Percentiles rank a stretch among this genome's conserved stretches.
Evolutionary conservation across 2,113 vertebrate species (phyloP).

Genomic region (Calidris pygmaea): DNA sequence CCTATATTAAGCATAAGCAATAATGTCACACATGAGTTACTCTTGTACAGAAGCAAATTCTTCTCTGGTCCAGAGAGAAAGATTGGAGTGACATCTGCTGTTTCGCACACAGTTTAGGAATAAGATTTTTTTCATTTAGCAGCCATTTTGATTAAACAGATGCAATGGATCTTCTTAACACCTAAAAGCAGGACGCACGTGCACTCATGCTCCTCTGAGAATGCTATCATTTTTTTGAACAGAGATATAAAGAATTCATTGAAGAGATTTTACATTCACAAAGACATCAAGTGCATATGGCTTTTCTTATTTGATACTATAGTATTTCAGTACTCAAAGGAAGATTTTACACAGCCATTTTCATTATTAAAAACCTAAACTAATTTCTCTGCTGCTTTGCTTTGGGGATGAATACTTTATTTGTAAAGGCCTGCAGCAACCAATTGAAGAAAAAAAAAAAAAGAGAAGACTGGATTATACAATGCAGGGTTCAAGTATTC

Average conservation of each 20-base stretch:
- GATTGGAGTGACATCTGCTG: slow-evolving; percentile 63
- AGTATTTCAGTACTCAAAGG: not conserved
- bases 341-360: not conserved
- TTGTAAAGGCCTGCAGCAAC: not conserved
- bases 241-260: not conserved
- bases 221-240: not conserved
- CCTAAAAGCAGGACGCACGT: fast-evolving
- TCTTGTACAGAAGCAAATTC: not conserved
- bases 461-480: not conserved
- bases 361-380: not conserved
- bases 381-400: not conserved
- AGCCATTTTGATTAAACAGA: slow-evolving; percentile 29
- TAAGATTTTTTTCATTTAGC: not conserved
- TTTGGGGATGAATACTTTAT: not conserved
- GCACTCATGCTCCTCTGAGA: not conserved
- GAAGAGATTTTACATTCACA: not conserved
- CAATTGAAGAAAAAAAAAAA: not conserved
- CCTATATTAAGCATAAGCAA: not conserved
- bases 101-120: not conserved
- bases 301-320: not conserved
- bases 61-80: not conserved
- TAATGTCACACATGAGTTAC: not conserved
- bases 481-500: not conserved
- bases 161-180: not conserved
- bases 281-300: not conserved